These are phyloP conservation scores for Notiomystis cincta DNA, from an alignment of 2,113 vertebrate genomes.

Conservation along the genomic window DNA sequence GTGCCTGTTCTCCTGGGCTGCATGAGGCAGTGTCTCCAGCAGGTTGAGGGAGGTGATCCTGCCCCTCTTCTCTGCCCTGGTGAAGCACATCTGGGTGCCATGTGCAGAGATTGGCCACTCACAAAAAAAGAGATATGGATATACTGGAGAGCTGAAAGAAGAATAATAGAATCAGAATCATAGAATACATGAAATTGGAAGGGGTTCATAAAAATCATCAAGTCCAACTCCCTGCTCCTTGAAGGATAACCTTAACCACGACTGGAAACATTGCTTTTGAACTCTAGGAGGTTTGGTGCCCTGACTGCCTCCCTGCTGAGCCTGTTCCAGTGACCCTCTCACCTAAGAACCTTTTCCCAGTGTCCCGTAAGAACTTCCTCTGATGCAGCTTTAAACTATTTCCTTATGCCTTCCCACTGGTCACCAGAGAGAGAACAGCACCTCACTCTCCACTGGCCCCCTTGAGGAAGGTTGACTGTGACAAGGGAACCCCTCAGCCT, in stretches of 20 bases:
- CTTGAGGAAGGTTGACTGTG: background rate
- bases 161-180: background rate
- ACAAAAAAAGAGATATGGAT: background rate
- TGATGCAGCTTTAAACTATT: background rate
- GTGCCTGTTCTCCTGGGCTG: background rate
- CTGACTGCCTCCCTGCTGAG: background rate
- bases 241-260: background rate
- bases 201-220: background rate
- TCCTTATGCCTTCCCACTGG: fast-evolving
- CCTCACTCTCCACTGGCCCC: fast-evolving
- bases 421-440: background rate
- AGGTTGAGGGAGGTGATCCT: background rate
- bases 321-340: background rate
- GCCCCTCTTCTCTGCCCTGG: background rate
- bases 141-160: background rate
- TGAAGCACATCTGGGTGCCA: background rate
- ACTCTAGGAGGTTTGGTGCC: background rate
- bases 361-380: background rate
- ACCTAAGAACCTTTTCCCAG: background rate
- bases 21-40: background rate
- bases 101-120: background rate
- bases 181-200: background rate
- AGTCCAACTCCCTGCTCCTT: background rate
- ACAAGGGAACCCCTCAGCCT: background rate
- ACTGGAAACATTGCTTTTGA: fast-evolving